Percentiles rank a stretch among this genome's conserved stretches.
Evolutionary conservation across 2,797 vertebrate genomes (phyloP).

Genomic region (Argyrosomus regius): DNA sequence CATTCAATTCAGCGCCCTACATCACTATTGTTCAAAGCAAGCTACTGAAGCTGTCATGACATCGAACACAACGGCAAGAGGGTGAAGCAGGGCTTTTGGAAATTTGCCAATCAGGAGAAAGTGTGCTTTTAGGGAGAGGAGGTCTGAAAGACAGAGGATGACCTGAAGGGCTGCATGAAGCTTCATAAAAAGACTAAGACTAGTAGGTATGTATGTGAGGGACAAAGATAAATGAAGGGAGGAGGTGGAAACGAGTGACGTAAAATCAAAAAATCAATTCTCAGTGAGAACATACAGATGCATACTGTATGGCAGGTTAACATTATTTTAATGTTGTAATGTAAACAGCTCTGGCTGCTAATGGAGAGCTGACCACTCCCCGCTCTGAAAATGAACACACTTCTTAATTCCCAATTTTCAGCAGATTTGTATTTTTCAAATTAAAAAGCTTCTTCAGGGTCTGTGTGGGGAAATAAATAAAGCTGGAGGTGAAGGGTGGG

Average conservation of each 20-base stretch:
- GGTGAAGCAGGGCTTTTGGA: no score
- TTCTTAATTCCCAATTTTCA: conserved; percentile 30
- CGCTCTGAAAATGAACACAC: conserved; percentile 38
- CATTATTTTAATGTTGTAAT: neutral
- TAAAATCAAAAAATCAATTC: conserved; percentile 12
- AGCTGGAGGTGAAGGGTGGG: conserved; percentile 7
- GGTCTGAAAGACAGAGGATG: no score
- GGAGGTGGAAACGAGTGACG: neutral
- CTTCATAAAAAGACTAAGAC: neutral
- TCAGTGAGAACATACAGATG: neutral
- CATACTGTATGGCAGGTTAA: neutral
- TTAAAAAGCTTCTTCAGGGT: conserved; percentile 40
- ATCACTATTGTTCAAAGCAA: no score
- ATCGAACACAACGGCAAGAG: no score
- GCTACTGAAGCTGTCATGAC: no score
- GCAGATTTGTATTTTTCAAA: conserved; percentile 45
- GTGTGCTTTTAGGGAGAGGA: no score
- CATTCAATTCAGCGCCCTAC: no score
- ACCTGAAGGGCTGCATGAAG: no score
- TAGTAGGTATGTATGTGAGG: neutral
- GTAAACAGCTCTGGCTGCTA: neutral
- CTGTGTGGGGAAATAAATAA: conserved; percentile 16
- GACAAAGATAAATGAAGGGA: neutral
- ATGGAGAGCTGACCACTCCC: neutral
- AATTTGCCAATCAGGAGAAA: no score